A percentile compares a stretch with the other conserved stretches of the same genome.
phyloP scores from a whole-genome alignment of 2,888 invertebrate species.

The Netelia melanura region DNA sequence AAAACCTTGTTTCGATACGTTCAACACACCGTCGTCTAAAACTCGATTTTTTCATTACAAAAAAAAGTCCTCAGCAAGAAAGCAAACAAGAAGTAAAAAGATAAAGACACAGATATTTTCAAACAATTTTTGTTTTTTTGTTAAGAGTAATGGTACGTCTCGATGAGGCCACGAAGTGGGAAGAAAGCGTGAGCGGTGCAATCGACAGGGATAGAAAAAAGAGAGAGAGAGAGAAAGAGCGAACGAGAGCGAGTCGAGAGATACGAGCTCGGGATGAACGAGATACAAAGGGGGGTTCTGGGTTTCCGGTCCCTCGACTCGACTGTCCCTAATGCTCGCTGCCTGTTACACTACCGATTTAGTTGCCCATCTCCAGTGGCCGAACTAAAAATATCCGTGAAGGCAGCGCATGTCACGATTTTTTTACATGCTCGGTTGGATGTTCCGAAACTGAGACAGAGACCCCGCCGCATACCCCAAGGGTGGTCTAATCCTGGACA shows the following conservation, averaged over 20 bases:
- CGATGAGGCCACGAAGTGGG: neutral
- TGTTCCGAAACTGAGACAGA: constrained; percentile 25
- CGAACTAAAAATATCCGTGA: constrained; percentile 66
- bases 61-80: too few species aligned
- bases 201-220: constrained; percentile 15
- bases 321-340: constrained; percentile 56
- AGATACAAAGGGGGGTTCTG: constrained; percentile 20
- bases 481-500: constrained; percentile 66
- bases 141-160: neutral
- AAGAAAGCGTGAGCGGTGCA: constrained; percentile 12
- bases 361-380: constrained; percentile 64
- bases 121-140: neutral
- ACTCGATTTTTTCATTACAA: too few species aligned
- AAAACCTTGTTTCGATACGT: too few species aligned
- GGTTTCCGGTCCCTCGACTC: constrained; percentile 60
- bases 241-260: constrained; percentile 12
- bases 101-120: too few species aligned
- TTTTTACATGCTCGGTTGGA: constrained; percentile 55
- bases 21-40: too few species aligned
- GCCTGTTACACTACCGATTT: constrained; percentile 59
- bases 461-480: constrained; percentile 36
- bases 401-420: constrained; percentile 58
- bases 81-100: too few species aligned
- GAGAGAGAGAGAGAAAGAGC: neutral
- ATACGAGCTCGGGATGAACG: constrained; percentile 32